Evolutionary conservation across 2,888 invertebrate genomes (phyloP), one percentile per base, ranked within the genome.

Genomic region (Nephrotoma guestfalica): DNA sequence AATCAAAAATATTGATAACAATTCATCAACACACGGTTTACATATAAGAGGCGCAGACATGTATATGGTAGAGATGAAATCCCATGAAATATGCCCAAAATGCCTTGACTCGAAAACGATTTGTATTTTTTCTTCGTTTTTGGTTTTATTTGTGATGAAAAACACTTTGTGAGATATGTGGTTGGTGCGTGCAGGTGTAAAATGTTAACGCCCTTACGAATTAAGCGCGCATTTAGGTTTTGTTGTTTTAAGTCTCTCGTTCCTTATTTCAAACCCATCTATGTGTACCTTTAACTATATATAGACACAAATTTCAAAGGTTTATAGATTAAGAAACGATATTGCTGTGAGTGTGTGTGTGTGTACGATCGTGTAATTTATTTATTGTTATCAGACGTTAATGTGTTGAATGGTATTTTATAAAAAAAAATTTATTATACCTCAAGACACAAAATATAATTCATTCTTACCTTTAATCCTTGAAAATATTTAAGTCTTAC

Each of bases 171-270:
- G 71, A 71, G 71, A 71, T 71, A 71, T 71, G 13, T 71, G 71
- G 30, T 3, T 71, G 18, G 71, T 71, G 71, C 30, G 30, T 84
- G 84, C 84, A 84, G 84, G 84, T 84, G 84, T 84, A 84, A 84
- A 84, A 84, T 84, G 84, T 84, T 84, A 84, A 84, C 84, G 84
- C 84, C 84, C 42, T 84, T 42, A 84, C 30, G 71, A 71, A 30
- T 71, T 71, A 71, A 71, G 71, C 71, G 71, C 30, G 71, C 71
- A 71, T 71, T 71, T 71, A 71, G 30, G 30, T 71, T 71, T 71
- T 71, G 71, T 71, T 71, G 71, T 71, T 71, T 71, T 30, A 71
- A 71, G 71, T 9, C 71, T 18, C 11, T 6, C 9, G 5, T 51
- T n/a, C 57, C 30, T 30, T 30, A 18, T 57, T 18, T 18, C 57